Evolutionary conservation across 1,140 invertebrate species (phyloP).

Genomic region (Trichogramma pretiosum): DNA sequence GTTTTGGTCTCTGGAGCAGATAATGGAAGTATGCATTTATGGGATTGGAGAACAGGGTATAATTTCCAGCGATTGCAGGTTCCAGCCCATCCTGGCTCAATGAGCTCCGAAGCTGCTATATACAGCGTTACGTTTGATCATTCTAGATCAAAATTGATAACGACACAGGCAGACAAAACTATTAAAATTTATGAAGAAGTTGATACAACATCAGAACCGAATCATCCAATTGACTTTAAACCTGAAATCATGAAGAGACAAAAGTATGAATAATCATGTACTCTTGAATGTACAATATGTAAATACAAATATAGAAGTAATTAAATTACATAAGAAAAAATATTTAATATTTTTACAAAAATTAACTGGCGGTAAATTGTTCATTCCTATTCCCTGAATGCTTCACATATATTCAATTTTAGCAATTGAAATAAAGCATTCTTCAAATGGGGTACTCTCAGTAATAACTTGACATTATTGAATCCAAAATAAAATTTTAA

Average conservation of each 20-base stretch:
- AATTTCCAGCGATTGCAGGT: conserved; percentile 94
- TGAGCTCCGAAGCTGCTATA: conserved; percentile 97
- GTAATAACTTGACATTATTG: too few relatives aligned
- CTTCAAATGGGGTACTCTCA: too few relatives aligned
- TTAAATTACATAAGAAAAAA: too few relatives aligned
- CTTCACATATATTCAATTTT: too few relatives aligned
- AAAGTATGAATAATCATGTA: conserved; percentile 25
- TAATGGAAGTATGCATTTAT: conserved; percentile 96
- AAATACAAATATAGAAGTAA: too few relatives aligned
- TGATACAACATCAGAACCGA: conserved; percentile 89
- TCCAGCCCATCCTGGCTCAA: conserved; percentile 95
- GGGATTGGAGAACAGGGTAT: conserved; percentile 99
- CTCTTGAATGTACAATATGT: too few relatives aligned
- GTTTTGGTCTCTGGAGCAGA: conserved; percentile 97
- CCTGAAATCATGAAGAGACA: conserved; percentile 57
- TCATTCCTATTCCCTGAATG: too few relatives aligned
- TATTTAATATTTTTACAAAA: too few relatives aligned
- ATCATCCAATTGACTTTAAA: conserved; percentile 93
- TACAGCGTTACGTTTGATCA: conserved; percentile 93
- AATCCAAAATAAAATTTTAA: too few relatives aligned
- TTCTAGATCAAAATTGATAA: conserved; percentile 86
- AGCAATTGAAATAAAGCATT: too few relatives aligned
- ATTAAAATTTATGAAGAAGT: conserved; percentile 99
- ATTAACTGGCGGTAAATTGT: not conserved
- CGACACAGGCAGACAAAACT: conserved; percentile 97